Evolutionary conservation across 2,888 invertebrate species (phyloP).

Genomic region (Coremacera marginata): DNA sequence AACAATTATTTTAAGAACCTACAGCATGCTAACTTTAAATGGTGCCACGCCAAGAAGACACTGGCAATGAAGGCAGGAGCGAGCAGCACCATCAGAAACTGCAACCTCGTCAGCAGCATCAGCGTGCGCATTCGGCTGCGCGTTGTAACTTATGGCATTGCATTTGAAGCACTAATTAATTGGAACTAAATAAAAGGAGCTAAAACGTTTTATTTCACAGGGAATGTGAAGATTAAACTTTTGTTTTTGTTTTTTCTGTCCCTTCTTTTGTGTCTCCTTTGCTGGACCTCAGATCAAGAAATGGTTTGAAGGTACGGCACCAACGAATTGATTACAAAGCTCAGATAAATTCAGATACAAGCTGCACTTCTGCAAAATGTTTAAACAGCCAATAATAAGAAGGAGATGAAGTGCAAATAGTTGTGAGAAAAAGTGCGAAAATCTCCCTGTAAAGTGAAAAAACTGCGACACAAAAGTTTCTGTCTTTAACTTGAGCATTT

Average conservation of each 20-base stretch:
- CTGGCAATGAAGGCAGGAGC: slow-evolving; percentile 2
- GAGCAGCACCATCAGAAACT: background rate
- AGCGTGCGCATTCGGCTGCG: background rate
- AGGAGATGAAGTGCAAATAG: background rate
- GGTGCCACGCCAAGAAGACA: slow-evolving; percentile 1
- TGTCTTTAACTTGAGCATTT: background rate
- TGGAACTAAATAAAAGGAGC: slow-evolving; percentile 69
- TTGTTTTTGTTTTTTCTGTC: background rate
- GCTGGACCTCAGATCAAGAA: slow-evolving; percentile 6
- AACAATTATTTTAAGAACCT: slow-evolving; percentile 38
- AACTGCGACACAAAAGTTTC: background rate
- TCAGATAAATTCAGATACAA: slow-evolving; percentile 64
- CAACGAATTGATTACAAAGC: slow-evolving; percentile 58
- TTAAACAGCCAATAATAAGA: slow-evolving; percentile 45
- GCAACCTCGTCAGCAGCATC: slow-evolving; percentile 28
- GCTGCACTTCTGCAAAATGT: slow-evolving; percentile 54
- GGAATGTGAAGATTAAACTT: slow-evolving; percentile 20
- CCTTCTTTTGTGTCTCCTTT: background rate
- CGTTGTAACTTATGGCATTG: slow-evolving; percentile 66
- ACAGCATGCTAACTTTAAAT: slow-evolving; percentile 26
- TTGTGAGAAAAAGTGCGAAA: slow-evolving; percentile 15
- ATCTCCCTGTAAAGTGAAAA: slow-evolving; percentile 11
- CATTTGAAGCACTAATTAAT: slow-evolving; percentile 70
- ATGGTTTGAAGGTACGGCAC: slow-evolving; percentile 6
- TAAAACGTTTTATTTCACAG: slow-evolving; percentile 59